Evolutionary conservation across 1,140 invertebrate genomes (phyloP).

Genomic region (Metopolophium dirhodum): DNA sequence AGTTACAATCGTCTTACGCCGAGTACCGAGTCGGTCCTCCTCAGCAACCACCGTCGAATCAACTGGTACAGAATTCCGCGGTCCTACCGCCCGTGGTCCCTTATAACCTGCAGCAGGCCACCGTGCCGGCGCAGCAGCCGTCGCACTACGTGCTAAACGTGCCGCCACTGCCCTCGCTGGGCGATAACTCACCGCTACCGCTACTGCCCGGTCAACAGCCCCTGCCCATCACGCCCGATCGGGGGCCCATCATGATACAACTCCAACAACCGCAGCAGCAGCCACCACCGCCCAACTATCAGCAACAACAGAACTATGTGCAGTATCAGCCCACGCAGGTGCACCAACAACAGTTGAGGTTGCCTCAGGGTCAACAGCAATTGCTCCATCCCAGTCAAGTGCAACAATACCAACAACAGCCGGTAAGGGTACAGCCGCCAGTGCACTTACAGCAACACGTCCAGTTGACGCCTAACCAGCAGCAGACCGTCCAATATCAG

Average conservation of each 20-base stretch:
- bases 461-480: background rate
- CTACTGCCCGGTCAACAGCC: conserved; percentile 46
- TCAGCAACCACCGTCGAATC: background rate
- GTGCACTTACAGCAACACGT: background rate
- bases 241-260: conserved; percentile 46
- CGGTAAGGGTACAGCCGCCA: conserved; percentile 28
- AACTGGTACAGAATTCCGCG: background rate
- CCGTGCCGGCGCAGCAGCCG: background rate
- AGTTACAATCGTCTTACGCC: conserved; percentile 10
- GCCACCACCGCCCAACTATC: background rate
- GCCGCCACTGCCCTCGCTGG: background rate
- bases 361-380: conserved; percentile 26
- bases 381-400: background rate
- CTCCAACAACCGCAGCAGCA: conserved; percentile 37
- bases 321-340: conserved; percentile 32
- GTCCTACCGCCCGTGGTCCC: background rate
- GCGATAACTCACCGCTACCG: conserved; percentile 23
- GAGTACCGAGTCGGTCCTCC: background rate
- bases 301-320: background rate
- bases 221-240: conserved; percentile 32
- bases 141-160: conserved; percentile 43
- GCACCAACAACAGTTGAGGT: background rate
- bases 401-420: conserved; percentile 52
- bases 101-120: background rate
- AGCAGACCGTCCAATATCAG: conserved; percentile 16